A percentile compares a stretch with the other conserved stretches of the same genome.
Conservation (phyloP, 2,888 invertebrate species). For the Calameuta idolon region DNA sequence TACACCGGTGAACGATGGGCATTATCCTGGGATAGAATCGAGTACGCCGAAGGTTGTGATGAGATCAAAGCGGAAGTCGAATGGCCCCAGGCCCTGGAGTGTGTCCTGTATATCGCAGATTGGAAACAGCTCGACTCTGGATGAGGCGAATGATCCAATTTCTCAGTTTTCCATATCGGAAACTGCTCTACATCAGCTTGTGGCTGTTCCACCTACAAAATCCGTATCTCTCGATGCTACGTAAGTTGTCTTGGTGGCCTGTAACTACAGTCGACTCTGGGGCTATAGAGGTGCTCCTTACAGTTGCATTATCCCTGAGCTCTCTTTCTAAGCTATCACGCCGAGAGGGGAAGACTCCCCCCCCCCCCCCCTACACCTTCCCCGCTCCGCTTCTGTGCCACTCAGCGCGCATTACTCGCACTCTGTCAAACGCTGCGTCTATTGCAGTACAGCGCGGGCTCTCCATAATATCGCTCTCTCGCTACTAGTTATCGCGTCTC, state of each 20-base stretch:
- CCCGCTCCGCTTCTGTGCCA: too few species aligned
- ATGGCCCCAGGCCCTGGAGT: conserved; percentile 82
- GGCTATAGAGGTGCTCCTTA: too few species aligned
- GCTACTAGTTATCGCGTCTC: too few species aligned
- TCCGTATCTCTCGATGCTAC: conserved; percentile 60
- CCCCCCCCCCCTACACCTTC: too few species aligned
- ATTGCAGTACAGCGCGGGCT: too few species aligned
- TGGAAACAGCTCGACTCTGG: conserved; percentile 48
- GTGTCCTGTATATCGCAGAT: conserved; percentile 87
- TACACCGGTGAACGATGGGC: conserved; percentile 51
- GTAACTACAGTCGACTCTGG: too few species aligned
- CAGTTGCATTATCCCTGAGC: too few species aligned
- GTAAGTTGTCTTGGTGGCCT: conserved; percentile 43
- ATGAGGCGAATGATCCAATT: conserved; percentile 54
- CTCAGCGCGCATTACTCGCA: too few species aligned
- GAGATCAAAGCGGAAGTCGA: conserved; percentile 73
- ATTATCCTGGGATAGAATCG: conserved; percentile 37
- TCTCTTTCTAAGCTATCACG: too few species aligned
- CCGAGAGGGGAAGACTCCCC: too few species aligned
- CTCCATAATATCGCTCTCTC: too few species aligned
- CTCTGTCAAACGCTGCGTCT: too few species aligned
- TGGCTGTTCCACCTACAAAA: conserved; percentile 64
- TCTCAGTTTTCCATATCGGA: conserved; percentile 86
- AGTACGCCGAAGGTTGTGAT: conserved; percentile 72
- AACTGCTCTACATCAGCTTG: conserved; percentile 84